Base-by-base conservation (phyloP, 2,797 vertebrate species). In the Betta splendens region DNA sequence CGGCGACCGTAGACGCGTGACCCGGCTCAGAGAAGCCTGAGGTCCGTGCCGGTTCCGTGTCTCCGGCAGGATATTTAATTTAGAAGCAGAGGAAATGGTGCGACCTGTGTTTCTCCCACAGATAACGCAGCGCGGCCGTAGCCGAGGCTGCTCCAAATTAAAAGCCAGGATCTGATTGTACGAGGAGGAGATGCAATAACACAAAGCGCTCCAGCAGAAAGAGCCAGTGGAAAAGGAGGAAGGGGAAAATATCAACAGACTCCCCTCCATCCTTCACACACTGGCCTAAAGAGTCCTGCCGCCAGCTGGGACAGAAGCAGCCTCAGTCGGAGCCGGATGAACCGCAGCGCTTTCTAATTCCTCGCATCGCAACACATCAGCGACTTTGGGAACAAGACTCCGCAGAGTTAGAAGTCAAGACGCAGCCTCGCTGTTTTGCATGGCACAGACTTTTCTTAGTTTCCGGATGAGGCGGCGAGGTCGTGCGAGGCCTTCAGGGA, bases 41-140 rank as follows among this genome's bases (percentile, higher is more conserved):
- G n/a, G n/a, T n/a, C n/a, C n/a, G n/a, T n/a, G n/a, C n/a, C n/a
- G n/a, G n/a, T n/a, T n/a, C n/a, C n/a, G n/a, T n/a, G n/a, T 38
- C 31, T 0, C 48, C 7, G 40, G 44, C 56, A 67, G 57, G 76
- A 77, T 79, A 77, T 43, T 79, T 35, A 49, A 72, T 63, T 58
- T 38, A 44, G 56, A 51, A 55, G 48, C 9, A 21, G 38, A 60
- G 42, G 55, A 66, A 70, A 66, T 49, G 40, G 5, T 63, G 20
- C 40, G n/a, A 22, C 3, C 13, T 40, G 28, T 12, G 36, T 40
- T 55, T 47, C 54, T 51, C 4, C 52, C 18, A 31, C 8, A 8
- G 16, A 43, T 46, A 74, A 52, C 21, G 33, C 55, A 53, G 4
- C 29, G 18, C 21, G 18, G 11, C 15, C 3, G 31, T 1, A 32